These are phyloP conservation scores for Mohoua ochrocephala DNA, from an alignment of 2,113 vertebrate genomes.

Conservation along the genomic window DNA sequence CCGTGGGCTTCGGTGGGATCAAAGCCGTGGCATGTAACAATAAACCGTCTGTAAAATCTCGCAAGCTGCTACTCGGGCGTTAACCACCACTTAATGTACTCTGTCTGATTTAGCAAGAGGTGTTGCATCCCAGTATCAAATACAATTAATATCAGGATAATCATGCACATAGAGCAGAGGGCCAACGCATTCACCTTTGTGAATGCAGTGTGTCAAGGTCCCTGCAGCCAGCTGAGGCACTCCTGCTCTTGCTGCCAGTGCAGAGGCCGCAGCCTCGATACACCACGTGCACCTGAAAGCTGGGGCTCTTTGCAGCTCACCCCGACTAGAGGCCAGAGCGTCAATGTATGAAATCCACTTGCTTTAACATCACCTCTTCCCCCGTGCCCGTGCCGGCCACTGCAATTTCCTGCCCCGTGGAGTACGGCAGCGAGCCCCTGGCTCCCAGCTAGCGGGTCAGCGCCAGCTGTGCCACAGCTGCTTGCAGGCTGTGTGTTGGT, in stretches of 20 bases:
- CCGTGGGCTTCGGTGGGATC: background rate
- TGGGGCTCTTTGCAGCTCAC: background rate
- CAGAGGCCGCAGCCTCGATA: background rate
- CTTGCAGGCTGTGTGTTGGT: background rate
- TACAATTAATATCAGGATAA: background rate
- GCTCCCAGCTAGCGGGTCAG: background rate
- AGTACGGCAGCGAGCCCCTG: fast-evolving
- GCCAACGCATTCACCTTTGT: background rate
- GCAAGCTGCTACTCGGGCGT: background rate
- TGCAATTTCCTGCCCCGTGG: background rate
- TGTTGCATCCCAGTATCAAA: background rate
- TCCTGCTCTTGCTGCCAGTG: background rate
- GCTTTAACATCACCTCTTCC: background rate
- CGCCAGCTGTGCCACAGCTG: background rate
- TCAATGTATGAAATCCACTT: background rate
- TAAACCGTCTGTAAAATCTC: background rate
- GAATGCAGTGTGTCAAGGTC: background rate
- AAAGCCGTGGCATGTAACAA: background rate
- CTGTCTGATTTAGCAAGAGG: background rate
- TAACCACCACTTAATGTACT: background rate
- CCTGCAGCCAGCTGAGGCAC: background rate
- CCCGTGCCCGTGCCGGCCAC: fast-evolving
- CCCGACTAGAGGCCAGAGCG: background rate
- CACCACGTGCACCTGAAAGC: background rate
- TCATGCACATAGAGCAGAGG: background rate